A percentile compares a stretch with the other conserved stretches of the same genome.
Conservation (phyloP, 2,888 invertebrate genomes). For the Drosophila maculinotata region DNA sequence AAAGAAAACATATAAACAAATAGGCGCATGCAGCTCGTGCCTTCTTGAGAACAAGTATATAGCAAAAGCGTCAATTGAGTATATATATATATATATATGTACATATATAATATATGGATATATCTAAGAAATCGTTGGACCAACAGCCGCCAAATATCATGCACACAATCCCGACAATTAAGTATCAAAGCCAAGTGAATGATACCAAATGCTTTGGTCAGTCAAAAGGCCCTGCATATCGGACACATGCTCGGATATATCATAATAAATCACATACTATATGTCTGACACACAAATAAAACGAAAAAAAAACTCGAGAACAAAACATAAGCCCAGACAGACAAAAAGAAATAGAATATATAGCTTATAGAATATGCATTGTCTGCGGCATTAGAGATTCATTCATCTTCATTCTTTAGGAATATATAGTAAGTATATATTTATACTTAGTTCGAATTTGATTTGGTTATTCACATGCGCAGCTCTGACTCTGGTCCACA, state of each 20-base stretch:
- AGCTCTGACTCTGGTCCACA: conserved; percentile 37
- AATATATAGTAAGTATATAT: conserved; percentile 1
- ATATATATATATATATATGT: conserved; percentile 24
- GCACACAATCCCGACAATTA: conserved; percentile 36
- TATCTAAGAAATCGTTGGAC: conserved; percentile 11
- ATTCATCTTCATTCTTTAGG: conserved; percentile 54
- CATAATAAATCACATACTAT: conserved; percentile 63
- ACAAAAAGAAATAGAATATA: conserved; percentile 26
- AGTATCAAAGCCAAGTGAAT: conserved; percentile 35
- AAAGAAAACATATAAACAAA: conserved; percentile 52
- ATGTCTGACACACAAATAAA: conserved; percentile 19
- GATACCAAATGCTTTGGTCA: conserved; percentile 45
- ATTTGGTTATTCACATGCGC: conserved; percentile 11
- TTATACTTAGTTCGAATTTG: background rate
- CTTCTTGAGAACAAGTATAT: conserved; percentile 38
- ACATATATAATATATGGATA: conserved; percentile 7
- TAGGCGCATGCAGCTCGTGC: conserved; percentile 64
- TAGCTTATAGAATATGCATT: conserved; percentile 36
- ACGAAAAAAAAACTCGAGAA: conserved; percentile 28
- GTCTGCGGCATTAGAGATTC: conserved; percentile 65
- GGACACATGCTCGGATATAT: conserved; percentile 65
- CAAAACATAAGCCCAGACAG: conserved; percentile 38
- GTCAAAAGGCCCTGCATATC: conserved; percentile 10
- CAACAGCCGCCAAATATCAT: conserved; percentile 49
- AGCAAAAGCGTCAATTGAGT: conserved; percentile 36